These are phyloP conservation scores for Plagodis pulveraria DNA, from an alignment of 2,888 invertebrate genomes.

Conservation along the genomic window DNA sequence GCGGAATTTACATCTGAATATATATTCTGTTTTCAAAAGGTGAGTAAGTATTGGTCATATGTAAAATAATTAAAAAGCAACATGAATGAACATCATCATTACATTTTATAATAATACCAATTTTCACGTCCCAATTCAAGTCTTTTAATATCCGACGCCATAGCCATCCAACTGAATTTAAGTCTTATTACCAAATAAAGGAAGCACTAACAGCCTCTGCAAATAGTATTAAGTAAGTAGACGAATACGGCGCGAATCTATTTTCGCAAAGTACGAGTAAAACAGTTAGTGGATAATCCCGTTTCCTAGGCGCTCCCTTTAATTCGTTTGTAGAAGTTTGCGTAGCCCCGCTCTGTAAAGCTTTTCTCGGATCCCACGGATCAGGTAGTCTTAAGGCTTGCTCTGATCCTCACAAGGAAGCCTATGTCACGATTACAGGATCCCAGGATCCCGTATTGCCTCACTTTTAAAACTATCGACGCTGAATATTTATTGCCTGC, in stretches of 20 bases:
- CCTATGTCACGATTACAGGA: slow-evolving; percentile 55
- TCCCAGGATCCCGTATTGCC: slow-evolving; percentile 39
- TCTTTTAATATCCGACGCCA: not conserved
- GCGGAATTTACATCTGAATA: too few species aligned
- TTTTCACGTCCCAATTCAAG: too few species aligned
- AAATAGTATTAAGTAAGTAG: slow-evolving; percentile 33
- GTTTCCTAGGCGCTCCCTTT: slow-evolving; percentile 59
- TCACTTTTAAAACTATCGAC: slow-evolving; percentile 45
- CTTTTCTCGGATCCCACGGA: slow-evolving; percentile 53
- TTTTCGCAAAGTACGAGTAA: slow-evolving; percentile 47
- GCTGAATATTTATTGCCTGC: slow-evolving; percentile 29
- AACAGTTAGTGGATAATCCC: slow-evolving; percentile 62
- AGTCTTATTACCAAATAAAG: slow-evolving; percentile 30
- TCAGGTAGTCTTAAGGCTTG: slow-evolving; percentile 57
- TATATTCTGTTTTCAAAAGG: too few species aligned
- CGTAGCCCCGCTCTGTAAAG: slow-evolving; percentile 45
- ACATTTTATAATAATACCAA: too few species aligned
- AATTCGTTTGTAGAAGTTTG: slow-evolving; percentile 67
- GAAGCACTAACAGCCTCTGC: slow-evolving; percentile 19
- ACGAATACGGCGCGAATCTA: slow-evolving; percentile 43
- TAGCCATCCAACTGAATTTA: slow-evolving; percentile 1
- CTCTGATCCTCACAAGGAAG: slow-evolving; percentile 51
- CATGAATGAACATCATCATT: too few species aligned
- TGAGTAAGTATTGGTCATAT: too few species aligned
- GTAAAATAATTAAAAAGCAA: too few species aligned